Base-by-base conservation (phyloP, 2,888 invertebrate genomes). In the Dryomyza anilis region DNA sequence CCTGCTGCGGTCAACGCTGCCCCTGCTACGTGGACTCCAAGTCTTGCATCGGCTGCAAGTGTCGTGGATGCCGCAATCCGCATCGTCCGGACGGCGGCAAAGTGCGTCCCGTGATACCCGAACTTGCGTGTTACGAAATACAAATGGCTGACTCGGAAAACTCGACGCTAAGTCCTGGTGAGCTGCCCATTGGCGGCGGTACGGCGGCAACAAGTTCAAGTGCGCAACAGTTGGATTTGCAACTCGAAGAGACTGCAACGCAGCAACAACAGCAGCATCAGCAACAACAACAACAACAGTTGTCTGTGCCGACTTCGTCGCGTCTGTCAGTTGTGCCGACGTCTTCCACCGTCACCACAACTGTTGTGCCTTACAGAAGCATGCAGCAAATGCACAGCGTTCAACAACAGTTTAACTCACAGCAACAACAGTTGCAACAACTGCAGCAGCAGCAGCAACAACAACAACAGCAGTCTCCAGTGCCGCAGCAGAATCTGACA, bases 1-100 rank as follows among this genome's bases (percentile, higher is more conserved):
- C 96, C 0, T 97, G 96, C 78, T 95, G 96, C 77, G 96, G 96
- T 0, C 95, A 95, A 80, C 85, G 96, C 68, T 97, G 96, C 84
- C 95, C 95, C 0, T 97, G 96, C 83, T 97, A 96, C 82, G 94
- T 94, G 4, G 93, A 93, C 71, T 92, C 93, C 71, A 93, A 93
- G 80, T 91, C 94, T 0, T 97, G 96, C 79, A 86, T 91, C 6
- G 93, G 93, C 74, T 97, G 97, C 84, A 91, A 92, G 80, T 97
- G 96, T 84, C 88, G 93, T 78, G 96, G 96, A 1, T 97, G 96
- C 81, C 86, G 95, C 74, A 97, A 96, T 86, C 96, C 96, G 2
- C 93, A 94, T 76, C 87, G 90, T 70, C 88, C 91, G 58, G 92
- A 91, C 80, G 93, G 92, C 63, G 88, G 91, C 75, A 93, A 93